These are phyloP conservation scores for Scaptodrosophila latifasciaeformis DNA, from an alignment of 2,888 invertebrate species.

Conservation along the genomic window DNA sequence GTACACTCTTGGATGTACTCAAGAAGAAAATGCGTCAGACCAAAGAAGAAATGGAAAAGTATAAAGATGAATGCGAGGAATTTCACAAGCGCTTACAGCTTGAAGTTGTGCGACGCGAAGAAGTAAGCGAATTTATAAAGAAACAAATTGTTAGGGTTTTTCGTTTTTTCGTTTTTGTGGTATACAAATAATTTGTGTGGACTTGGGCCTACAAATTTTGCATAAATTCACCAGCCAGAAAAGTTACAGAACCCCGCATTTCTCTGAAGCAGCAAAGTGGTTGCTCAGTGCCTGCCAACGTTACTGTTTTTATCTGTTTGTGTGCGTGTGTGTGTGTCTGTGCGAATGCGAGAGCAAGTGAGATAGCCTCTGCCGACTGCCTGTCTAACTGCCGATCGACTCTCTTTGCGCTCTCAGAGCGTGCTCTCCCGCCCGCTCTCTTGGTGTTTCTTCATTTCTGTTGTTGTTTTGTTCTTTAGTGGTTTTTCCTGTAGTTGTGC, in stretches of 20 bases:
- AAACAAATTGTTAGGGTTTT: neutral
- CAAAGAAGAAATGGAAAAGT: constrained; percentile 99
- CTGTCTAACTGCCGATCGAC: neutral
- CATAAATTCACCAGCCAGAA: constrained; percentile 32
- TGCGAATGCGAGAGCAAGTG: constrained; percentile 22
- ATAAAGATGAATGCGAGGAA: constrained; percentile 98
- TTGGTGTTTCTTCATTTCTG: constrained; percentile 5
- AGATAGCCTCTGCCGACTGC: constrained; percentile 16
- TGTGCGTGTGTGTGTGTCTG: constrained; percentile 15
- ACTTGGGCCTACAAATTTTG: constrained; percentile 31
- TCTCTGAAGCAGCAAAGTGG: neutral
- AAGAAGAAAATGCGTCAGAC: constrained; percentile 99
- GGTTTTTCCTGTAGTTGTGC: constrained; percentile 35
- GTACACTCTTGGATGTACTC: constrained; percentile 95
- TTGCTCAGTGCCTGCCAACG: constrained; percentile 29
- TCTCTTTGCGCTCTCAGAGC: constrained; percentile 37
- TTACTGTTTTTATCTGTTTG: constrained; percentile 28
- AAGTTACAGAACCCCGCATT: constrained; percentile 11
- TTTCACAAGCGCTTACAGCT: constrained; percentile 95
- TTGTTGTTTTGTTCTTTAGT: constrained; percentile 47
- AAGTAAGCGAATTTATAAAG: constrained; percentile 83
- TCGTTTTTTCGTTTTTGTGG: constrained; percentile 33
- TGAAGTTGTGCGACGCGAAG: constrained; percentile 97
- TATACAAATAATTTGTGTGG: constrained; percentile 33
- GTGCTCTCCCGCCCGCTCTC: constrained; percentile 2